Evolutionary conservation across 2,888 invertebrate species (phyloP).

Genomic region (Cecidostiba fungosa): DNA sequence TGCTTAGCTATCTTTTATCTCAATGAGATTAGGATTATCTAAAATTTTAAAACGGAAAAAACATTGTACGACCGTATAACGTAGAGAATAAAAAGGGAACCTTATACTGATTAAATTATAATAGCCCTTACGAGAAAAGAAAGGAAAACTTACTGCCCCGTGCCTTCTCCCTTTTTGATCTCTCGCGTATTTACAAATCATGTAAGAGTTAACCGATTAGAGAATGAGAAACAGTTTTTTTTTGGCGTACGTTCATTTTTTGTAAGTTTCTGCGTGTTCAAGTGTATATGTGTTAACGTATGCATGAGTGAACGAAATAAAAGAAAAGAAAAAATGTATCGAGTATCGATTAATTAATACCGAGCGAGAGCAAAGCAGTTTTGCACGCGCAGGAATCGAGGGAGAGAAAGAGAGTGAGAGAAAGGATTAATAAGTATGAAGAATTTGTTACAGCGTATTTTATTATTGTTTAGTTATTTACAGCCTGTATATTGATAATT

Average conservation of each 20-base stretch:
- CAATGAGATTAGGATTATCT: conserved; percentile 37
- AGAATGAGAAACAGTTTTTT: conserved; percentile 45
- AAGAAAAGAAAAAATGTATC: conserved; percentile 38
- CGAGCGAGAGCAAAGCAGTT: conserved; percentile 48
- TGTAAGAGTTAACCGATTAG: conserved; percentile 55
- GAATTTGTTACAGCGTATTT: conserved; percentile 79
- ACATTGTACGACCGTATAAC: conserved; percentile 15
- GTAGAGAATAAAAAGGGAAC: conserved; percentile 56
- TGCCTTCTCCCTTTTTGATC: conserved; percentile 73
- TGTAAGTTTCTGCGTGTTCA: conserved; percentile 46
- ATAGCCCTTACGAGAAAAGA: conserved; percentile 3
- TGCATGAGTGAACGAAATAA: conserved; percentile 45
- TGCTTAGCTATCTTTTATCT: conserved; percentile 58
- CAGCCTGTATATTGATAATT: conserved; percentile 79
- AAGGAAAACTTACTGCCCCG: conserved; percentile 68
- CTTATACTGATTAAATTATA: conserved; percentile 31
- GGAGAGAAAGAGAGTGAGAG: conserved; percentile 51
- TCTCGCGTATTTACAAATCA: conserved; percentile 56
- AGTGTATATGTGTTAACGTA: conserved; percentile 10
- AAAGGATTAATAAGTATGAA: conserved; percentile 66
- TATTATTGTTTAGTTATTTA: conserved; percentile 80
- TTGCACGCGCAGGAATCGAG: conserved; percentile 32
- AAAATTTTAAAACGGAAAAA: conserved; percentile 9
- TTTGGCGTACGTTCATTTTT: conserved; percentile 43
- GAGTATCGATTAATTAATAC: conserved; percentile 63